Evolutionary conservation across 2,797 vertebrate genomes (phyloP).

Genomic region (Manis javanica): DNA sequence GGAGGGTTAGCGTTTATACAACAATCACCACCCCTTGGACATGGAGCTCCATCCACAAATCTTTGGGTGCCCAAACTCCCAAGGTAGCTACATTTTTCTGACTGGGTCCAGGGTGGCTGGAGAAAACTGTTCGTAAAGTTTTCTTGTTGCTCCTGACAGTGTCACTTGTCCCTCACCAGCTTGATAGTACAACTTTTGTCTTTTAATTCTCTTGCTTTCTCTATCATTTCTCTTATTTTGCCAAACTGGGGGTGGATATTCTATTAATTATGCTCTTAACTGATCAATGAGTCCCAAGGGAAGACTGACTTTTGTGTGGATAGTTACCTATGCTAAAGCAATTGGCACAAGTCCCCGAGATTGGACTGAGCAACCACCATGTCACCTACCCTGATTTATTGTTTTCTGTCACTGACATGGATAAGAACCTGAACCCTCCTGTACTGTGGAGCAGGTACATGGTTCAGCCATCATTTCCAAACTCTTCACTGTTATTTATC

Average conservation of each 20-base stretch:
- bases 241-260: not conserved
- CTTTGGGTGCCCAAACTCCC: not conserved
- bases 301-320: not conserved
- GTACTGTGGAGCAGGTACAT: not conserved
- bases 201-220: not conserved
- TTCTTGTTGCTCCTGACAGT: not conserved
- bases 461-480: not conserved
- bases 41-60: not conserved
- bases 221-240: not conserved
- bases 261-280: not conserved
- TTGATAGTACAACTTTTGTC: too few species aligned
- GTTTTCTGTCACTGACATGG: not conserved
- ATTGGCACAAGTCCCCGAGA: not conserved
- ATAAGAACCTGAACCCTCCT: not conserved
- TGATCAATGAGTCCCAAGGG: not conserved
- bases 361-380: not conserved
- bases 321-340: not conserved
- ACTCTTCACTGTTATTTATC: not conserved
- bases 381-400: not conserved
- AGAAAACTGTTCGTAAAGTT: not conserved
- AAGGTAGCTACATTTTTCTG: not conserved
- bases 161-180: not conserved
- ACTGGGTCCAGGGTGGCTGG: not conserved
- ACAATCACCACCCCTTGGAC: not conserved
- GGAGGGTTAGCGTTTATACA: accelerated